Conservation (phyloP, 2,888 invertebrate species). For the Morinoia aosen region DNA sequence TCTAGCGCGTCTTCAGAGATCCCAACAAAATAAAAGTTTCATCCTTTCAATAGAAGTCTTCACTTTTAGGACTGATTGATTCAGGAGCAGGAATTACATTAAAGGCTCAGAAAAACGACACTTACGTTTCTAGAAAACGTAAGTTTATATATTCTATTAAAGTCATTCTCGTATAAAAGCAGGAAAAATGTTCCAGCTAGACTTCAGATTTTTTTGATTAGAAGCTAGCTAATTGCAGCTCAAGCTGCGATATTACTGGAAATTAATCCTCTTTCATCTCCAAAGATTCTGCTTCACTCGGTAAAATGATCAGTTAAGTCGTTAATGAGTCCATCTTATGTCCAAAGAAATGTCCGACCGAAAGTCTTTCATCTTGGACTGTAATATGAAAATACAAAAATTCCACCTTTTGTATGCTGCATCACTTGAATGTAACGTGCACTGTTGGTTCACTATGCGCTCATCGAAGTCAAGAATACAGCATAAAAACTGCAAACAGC, state of each 20-base stretch:
- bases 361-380: no score
- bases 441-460: not conserved
- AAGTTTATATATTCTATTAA: not conserved
- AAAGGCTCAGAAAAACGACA: not conserved
- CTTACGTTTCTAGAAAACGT: not conserved
- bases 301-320: no score
- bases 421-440: no score
- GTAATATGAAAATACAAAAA: not conserved
- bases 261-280: no score
- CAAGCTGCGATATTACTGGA: no score
- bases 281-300: no score
- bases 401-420: not conserved
- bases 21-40: not conserved
- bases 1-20: conserved; percentile 7
- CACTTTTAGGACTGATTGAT: conserved; percentile 1
- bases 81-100: not conserved
- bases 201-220: no score
- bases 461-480: not conserved
- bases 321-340: no score
- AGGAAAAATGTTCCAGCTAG: no score
- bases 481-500: not conserved
- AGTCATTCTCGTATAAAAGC: not conserved
- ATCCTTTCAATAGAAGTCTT: not conserved
- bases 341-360: no score
- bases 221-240: no score